phyloP scores from a whole-genome alignment of 2,888 invertebrate species.

The Agrypnus murinus region DNA sequence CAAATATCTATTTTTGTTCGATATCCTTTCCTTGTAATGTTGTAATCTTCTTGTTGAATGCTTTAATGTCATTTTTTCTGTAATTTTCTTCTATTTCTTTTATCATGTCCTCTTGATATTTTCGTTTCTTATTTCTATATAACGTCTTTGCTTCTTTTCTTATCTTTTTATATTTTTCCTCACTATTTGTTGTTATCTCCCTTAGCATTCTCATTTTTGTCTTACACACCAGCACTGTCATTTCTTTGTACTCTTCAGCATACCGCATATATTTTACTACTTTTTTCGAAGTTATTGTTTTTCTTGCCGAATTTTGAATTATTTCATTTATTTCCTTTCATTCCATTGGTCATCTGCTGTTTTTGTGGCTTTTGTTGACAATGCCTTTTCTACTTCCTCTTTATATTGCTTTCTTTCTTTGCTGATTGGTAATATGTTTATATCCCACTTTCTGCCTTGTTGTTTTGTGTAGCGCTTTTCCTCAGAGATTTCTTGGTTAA shows the following conservation, averaged over 20 bases:
- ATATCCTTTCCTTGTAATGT: conserved; percentile 1
- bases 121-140: too few species aligned
- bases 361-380: background rate
- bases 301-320: background rate
- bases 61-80: conserved; percentile 6
- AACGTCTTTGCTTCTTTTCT: too few species aligned
- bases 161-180: conserved; percentile 6
- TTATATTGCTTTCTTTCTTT: too few species aligned
- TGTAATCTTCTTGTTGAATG: too few species aligned
- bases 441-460: too few species aligned
- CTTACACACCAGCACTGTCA: too few species aligned
- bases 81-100: conserved; percentile 7
- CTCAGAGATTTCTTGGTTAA: background rate
- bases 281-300: background rate
- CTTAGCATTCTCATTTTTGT: too few species aligned
- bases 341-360: conserved; percentile 7
- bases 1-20: conserved; percentile 8
- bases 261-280: conserved; percentile 3
- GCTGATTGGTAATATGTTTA: too few species aligned
- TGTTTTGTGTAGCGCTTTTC: conserved; percentile 4
- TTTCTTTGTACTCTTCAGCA: background rate
- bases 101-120: conserved; percentile 2
- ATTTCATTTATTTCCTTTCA: conserved; percentile 8
- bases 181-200: conserved; percentile 7
- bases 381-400: background rate